Evolutionary conservation across 2,113 vertebrate genomes (phyloP), one percentile per base, ranked within the genome.

Genomic region (Sinosuthora webbiana): DNA sequence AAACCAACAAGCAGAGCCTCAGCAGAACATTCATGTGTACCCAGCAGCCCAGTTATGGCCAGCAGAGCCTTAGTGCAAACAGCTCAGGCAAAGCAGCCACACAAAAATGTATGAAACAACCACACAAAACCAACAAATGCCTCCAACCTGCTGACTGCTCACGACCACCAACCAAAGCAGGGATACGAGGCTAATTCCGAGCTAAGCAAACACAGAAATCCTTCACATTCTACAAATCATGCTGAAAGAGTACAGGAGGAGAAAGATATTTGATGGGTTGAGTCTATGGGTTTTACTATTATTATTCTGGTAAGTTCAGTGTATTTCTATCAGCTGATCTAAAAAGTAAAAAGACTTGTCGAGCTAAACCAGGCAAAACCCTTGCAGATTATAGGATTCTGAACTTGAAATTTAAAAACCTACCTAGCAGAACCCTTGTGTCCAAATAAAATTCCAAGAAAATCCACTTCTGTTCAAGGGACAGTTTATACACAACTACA

Each of bases 161-260:
- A 67, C 35, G 71, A 76, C n/a, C 24, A 50, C 60, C 63, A 77
- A 37, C 41, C 52, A 37, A 82, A 90, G 62, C 0, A 73, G 75
- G 80, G 85, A 83, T 7, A 68, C 19, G 42, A 62, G 24, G 49
- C 60, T 67, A 94, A 92, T 67, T 94, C 78, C 25, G 37, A 78
- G 59, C 57, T 79, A 91, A 89, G 81, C 75, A 96, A 92, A 95
- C 42, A 74, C 21, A 86, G 68, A 91, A 90, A 57, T 77, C 82
- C 87, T 84, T 53, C 53, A 37, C 56, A 49, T 86, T 82, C 20
- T 83, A 64, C 53, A 80, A 47, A 83, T 47, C 33, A 28, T 20
- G 50, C 74, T 81, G 41, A 73, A 75, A 92, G n/a, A 74, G 24
- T 52, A 82, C 9, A 33, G 27, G 24, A 95, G 44, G 39, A 89